phyloP scores from a whole-genome alignment of 2,797 vertebrate genomes.

The Peromyscus nudipes region DNA sequence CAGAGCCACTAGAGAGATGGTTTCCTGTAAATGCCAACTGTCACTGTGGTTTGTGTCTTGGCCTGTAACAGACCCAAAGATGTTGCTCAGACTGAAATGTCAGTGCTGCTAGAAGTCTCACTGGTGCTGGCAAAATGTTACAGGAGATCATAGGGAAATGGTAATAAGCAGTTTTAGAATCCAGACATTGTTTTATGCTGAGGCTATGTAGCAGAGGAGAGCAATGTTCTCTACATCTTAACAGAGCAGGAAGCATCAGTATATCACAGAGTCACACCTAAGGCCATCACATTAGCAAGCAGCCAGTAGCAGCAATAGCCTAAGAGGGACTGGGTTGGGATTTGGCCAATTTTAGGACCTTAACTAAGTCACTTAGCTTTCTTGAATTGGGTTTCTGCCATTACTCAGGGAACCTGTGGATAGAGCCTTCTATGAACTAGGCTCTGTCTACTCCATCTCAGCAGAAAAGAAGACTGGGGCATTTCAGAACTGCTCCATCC shows the following conservation, averaged over 20 bases:
- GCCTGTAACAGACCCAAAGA: not conserved
- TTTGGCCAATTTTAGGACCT: not conserved
- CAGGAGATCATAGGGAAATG: not conserved
- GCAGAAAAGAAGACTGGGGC: not conserved
- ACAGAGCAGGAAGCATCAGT: not conserved
- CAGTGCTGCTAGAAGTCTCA: not conserved
- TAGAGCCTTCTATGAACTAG: not conserved
- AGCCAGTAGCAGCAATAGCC: too few relatives aligned
- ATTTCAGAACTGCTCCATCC: not conserved
- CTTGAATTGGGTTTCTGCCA: not conserved
- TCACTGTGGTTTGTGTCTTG: not conserved
- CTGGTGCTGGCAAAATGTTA: not conserved
- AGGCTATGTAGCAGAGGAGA: not conserved
- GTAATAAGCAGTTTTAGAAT: not conserved
- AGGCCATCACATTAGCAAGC: not conserved
- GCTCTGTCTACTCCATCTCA: not conserved
- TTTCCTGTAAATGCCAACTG: not conserved
- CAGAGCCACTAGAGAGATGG: not conserved
- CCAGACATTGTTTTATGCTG: not conserved
- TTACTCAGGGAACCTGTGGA: not conserved
- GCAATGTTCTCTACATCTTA: not conserved
- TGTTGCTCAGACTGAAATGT: not conserved
- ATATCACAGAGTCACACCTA: not conserved
- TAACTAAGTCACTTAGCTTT: not conserved
- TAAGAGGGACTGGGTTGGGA: not conserved